Evolutionary conservation across 1,140 invertebrate species (phyloP), one percentile per base, ranked within the genome.

Genomic region (Lanistes nyassanus): DNA sequence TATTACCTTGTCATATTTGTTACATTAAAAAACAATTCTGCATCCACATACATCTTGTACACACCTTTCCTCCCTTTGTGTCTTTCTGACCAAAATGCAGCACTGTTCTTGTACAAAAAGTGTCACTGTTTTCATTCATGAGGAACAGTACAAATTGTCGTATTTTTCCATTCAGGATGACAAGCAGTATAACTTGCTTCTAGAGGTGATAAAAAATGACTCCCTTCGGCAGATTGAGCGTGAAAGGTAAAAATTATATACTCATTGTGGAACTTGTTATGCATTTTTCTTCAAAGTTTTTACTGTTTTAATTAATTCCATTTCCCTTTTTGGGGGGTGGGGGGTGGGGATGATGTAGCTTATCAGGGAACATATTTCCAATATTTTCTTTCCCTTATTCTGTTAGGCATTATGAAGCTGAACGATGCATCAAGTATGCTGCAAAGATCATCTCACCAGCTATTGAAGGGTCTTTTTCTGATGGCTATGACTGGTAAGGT

Each of bases 361-460:
- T 6, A 47, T 47, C 42, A 3, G 42, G n/a, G n/a, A n/a, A n/a
- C n/a, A n/a, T 9, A 13, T 47, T 47, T 47, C 1, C 19, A 3
- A 47, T 47, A 47, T 47, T 47, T 47, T 56, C 21, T 42, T 21
- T 56, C 36, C 76, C 56, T 66, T 67, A 29, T 75, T 74, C 47
- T 31, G 65, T 75, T 79, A 90, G 90, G 62, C 93, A 93, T 83
- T 91, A 92, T 76, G 93, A 95, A 81, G 95, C 95, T 3, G 96
- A 98, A 85, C 93, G 93, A 81, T 94, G 93, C 78, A 96, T 98
- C 83, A 91, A 97, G 39, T 95, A 93, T 75, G 94, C 95, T 60
- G 95, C 96, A n/a, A 96, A 97, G 89, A 91, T 98, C 39, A 97
- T 98, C 81, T 94, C 96, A 6, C 95, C 95, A 29, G 92, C 94